Conservation (phyloP, 2,888 invertebrate genomes). For the Galerucella pusilla region DNA sequence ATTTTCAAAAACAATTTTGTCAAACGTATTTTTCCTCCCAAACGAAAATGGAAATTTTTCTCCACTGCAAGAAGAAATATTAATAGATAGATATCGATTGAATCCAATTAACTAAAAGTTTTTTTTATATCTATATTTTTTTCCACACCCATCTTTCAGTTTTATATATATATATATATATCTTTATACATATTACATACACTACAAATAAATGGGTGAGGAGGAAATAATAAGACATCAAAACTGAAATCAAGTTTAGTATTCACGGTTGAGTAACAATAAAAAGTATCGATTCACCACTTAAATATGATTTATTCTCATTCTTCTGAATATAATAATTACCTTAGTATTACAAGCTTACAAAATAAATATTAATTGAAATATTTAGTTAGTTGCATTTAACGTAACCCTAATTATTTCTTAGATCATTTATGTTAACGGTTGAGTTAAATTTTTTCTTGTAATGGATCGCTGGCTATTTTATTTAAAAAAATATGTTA, state of each 20-base stretch:
- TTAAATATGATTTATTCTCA: too few relatives aligned
- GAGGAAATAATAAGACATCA: too few relatives aligned
- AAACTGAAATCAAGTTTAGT: too few relatives aligned
- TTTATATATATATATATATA: too few relatives aligned
- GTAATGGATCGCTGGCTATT: slow-evolving; percentile 63
- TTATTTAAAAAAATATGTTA: slow-evolving; percentile 60
- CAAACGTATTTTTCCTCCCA: not conserved
- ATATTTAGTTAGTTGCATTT: slow-evolving; percentile 28
- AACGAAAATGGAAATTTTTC: not conserved
- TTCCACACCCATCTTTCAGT: too few relatives aligned
- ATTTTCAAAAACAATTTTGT: not conserved
- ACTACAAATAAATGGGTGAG: not conserved
- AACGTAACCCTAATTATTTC: slow-evolving; percentile 51
- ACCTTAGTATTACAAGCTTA: not conserved
- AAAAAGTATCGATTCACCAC: too few relatives aligned
- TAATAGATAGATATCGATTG: not conserved
- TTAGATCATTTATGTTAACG: slow-evolving; percentile 24
- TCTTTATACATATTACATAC: too few relatives aligned
- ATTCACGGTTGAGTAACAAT: too few relatives aligned
- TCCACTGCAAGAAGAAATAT: not conserved
- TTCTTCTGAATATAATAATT: not conserved
- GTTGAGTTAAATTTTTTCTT: slow-evolving; percentile 48
- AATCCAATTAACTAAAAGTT: not conserved
- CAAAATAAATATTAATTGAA: not conserved
- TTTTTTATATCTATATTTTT: not conserved